These are phyloP conservation scores for Acheta domesticus DNA, from an alignment of 2,888 invertebrate species.

Conservation along the genomic window DNA sequence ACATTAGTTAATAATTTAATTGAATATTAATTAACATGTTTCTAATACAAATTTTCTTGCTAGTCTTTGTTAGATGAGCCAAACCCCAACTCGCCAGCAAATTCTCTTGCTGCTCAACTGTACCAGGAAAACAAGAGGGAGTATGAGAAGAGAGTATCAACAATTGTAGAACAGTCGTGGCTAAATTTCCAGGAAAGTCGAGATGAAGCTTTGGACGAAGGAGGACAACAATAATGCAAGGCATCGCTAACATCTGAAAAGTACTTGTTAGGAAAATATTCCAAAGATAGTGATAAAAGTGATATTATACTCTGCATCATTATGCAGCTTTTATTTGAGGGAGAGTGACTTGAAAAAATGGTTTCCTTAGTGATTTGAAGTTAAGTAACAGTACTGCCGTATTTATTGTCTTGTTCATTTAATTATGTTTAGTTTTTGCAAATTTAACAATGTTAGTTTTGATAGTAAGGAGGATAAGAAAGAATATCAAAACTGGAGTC, in stretches of 20 bases:
- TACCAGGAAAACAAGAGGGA: slow-evolving; percentile 65
- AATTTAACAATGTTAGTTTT: too few species aligned
- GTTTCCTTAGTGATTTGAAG: too few species aligned
- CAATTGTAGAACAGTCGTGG: slow-evolving; percentile 64
- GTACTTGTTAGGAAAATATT: background rate
- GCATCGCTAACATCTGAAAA: background rate
- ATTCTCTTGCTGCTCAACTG: slow-evolving; percentile 63
- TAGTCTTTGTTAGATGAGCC: slow-evolving; percentile 67
- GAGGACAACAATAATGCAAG: slow-evolving; percentile 24
- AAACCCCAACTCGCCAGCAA: slow-evolving; percentile 66
- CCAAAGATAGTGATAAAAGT: too few species aligned
- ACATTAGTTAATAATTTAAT: background rate
- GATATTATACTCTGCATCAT: too few species aligned
- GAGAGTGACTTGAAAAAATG: too few species aligned
- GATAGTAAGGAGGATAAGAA: too few species aligned
- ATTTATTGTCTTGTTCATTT: too few species aligned
- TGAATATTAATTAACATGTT: slow-evolving; percentile 4
- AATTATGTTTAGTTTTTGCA: too few species aligned
- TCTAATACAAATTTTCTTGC: slow-evolving; percentile 39
- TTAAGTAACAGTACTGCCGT: too few species aligned
- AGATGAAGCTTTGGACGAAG: slow-evolving; percentile 30
- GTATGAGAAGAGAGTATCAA: slow-evolving; percentile 63
- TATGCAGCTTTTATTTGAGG: too few species aligned
- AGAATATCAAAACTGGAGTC: too few species aligned
- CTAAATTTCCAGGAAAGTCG: slow-evolving; percentile 48